Evolutionary conservation across 2,888 invertebrate genomes (phyloP), one percentile per base, ranked within the genome.

Genomic region (Epiblema foenella): DNA sequence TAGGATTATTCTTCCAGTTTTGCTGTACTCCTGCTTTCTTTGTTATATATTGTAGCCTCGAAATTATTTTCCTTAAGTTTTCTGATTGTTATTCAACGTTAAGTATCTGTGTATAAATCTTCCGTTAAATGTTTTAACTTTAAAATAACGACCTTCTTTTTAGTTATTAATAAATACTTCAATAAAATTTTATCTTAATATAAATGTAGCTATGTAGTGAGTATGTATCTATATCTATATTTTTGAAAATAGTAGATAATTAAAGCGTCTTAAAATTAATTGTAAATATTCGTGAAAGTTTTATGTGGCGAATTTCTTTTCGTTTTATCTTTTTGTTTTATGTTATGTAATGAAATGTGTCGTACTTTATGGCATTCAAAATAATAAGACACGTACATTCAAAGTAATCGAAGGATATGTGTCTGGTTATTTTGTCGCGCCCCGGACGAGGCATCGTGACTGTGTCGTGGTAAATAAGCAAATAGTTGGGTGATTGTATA

Each of bases 401-500:
- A 52, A 65, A 69, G 54, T 46, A 37, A 67, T 51, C 17, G 46
- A 37, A 37, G 20, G 33, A 12, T n/a, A 12, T 66, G 68, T 74
- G 74, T 74, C 75, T 76, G 75, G 77, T 75, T 83, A 80, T 78
- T 79, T 79, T 86, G 86, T 88, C 84, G 77, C 79, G 82, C 75
- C 80, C 76, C 80, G 73, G 76, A 83, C 86, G 87, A 83, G 83
- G 81, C 82, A 82, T 85, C 82, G 89, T 92, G 91, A 92, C 90
- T 90, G 89, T 92, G 90, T 93, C 91, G 89, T 91, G 90, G 90
- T 92, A 88, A 87, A 85, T 93, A 93, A 91, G 90, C 88, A 92
- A 82, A 92, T 93, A 93, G 92, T 87, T 91, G 92, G 93, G 93
- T 91, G 87, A 88, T 89, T 93, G 89, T 93, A 93, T 93, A 93